Conservation (phyloP, 30 jellyfish, hydroid and myxozoan genomes). For the Morbakka virulenta region DNA sequence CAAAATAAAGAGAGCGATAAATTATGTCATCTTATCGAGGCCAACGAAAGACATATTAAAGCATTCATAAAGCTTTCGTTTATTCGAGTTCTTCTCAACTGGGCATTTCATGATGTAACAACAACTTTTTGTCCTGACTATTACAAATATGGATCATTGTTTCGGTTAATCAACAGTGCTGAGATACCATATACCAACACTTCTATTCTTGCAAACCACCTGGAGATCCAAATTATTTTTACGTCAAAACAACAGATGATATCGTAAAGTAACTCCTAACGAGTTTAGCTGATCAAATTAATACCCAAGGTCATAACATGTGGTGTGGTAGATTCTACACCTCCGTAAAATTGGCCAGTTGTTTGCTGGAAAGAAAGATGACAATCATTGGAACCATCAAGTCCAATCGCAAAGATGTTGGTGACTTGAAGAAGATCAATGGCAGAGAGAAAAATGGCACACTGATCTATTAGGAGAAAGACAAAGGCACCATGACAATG, state of each 20-base stretch:
- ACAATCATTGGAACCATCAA: slow-evolving; percentile 52
- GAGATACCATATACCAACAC: slow-evolving; percentile 15
- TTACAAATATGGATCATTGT: slow-evolving; percentile 42
- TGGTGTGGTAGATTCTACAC: slow-evolving; percentile 39
- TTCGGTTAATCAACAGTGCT: slow-evolving; percentile 33
- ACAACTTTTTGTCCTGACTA: too few species aligned
- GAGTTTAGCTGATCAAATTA: background rate
- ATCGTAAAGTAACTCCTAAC: slow-evolving; percentile 1
- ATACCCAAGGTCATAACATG: slow-evolving; percentile 13
- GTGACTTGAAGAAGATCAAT: slow-evolving; percentile 10
- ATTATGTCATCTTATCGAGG: too few species aligned
- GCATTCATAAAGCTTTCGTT: too few species aligned
- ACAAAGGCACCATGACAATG: slow-evolving; percentile 34
- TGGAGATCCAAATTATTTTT: slow-evolving; percentile 18
- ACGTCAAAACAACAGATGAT: slow-evolving; percentile 22
- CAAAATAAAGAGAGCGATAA: too few species aligned
- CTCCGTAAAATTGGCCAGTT: slow-evolving; percentile 6
- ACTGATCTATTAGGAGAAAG: slow-evolving; percentile 16
- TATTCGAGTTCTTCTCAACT: too few species aligned
- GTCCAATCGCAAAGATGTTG: slow-evolving; percentile 30
- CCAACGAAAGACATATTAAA: too few species aligned
- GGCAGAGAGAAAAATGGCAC: slow-evolving; percentile 29
- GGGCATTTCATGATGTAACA: too few species aligned
- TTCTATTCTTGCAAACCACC: too few species aligned
- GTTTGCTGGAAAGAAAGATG: slow-evolving; percentile 20